Conservation (phyloP, 2,113 vertebrate genomes). For the Rhabdomys dilectus region DNA sequence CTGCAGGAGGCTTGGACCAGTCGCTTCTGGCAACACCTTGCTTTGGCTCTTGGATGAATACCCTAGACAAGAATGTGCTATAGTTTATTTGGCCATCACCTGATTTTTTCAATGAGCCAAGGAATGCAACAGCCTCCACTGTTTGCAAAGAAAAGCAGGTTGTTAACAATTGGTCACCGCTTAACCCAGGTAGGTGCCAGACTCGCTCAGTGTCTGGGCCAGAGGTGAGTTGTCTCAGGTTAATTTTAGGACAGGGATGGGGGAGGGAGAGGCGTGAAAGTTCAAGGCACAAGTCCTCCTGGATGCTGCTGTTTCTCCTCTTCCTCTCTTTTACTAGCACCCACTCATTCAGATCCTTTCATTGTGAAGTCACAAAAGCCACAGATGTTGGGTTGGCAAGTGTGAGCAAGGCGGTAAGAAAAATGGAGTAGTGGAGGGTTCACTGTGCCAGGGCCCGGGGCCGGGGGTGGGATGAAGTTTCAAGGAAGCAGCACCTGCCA, state of each 20-base stretch:
- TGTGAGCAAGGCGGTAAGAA: constrained; percentile 12
- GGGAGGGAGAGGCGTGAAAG: neutral
- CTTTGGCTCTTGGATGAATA: constrained; percentile 31
- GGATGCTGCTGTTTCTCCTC: neutral
- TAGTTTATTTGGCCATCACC: constrained; percentile 62
- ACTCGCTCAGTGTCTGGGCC: neutral
- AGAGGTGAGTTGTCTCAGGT: neutral
- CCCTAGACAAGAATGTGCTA: constrained; percentile 42
- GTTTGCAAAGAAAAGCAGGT: constrained; percentile 56
- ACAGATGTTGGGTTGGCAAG: constrained; percentile 60
- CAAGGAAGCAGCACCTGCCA: constrained; percentile 25
- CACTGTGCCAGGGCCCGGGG: neutral
- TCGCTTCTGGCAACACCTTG: neutral
- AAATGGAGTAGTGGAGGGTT: neutral
- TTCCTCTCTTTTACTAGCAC: neutral
- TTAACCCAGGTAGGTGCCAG: neutral
- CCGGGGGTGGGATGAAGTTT: neutral
- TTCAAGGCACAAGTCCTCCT: neutral
- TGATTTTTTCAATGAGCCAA: constrained; percentile 43
- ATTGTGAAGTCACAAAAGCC: constrained; percentile 12
- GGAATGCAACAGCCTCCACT: neutral
- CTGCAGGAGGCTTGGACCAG: constrained; percentile 21
- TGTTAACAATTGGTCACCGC: constrained; percentile 11
- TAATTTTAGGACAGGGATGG: constrained; percentile 32
- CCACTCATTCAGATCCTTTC: neutral